Evolutionary conservation across 1,140 invertebrate species (phyloP), one percentile per base, ranked within the genome.

Genomic region (Thalassaphorura encarpata): DNA sequence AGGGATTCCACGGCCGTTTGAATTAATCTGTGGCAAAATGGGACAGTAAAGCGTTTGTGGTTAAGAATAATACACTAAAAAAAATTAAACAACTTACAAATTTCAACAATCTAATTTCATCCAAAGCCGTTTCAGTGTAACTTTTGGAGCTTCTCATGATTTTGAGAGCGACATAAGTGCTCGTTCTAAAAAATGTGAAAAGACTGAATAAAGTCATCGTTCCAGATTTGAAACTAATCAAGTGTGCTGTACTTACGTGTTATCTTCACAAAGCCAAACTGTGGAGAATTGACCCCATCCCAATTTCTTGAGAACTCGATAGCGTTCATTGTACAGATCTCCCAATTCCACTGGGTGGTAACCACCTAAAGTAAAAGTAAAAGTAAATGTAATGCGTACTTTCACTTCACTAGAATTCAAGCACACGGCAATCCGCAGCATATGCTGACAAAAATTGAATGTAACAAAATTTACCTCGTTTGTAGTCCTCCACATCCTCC

Each of bases 231-330:
- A n/a, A n/a, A n/a, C n/a, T n/a, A n/a, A n/a, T n/a, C n/a, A n/a
- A n/a, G n/a, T n/a, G n/a, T n/a, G n/a, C n/a, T n/a, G n/a, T n/a
- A n/a, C n/a, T n/a, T n/a, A n/a, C n/a, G n/a, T n/a, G n/a, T n/a
- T 27, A 77, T 97, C 93, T 91, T 90, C 96, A 73, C 90, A 94
- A 21, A 97, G 80, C 93, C 93, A 97, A 29, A 97, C 94, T 13
- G 94, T 97, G 47, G 92, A 96, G 73, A 97, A 97, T 72, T 97
- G 93, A 54, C 94, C 94, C 94, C 94, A 97, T 61, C 94, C 94
- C 64, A 97, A 77, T 77, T 97, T 97, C 59, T 93, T 81, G 60
- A 93, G 87, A 64, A 97, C 89, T 78, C 92, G 89, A 77, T 97
- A 97, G 60, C 89, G 83, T 70, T 81, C 83, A 71, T 89, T 77